Conservation (phyloP, 2,113 vertebrate species). For the Amblyopsis rosae region DNA sequence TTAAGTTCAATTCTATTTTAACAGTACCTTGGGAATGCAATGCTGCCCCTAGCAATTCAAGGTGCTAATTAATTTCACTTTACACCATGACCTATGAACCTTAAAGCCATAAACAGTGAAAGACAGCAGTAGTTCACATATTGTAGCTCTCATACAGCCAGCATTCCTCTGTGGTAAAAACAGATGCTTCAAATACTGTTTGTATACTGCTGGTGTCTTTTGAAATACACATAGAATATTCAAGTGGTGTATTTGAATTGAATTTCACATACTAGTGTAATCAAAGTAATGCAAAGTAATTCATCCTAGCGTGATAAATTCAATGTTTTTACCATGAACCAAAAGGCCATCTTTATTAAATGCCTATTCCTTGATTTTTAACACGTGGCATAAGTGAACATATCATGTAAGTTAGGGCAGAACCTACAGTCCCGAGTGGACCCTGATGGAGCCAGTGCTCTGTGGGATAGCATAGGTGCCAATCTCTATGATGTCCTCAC, state of each 20-base stretch:
- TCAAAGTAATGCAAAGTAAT: no score
- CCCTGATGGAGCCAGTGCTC: slow-evolving; percentile 90
- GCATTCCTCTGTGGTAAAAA: slow-evolving; percentile 32
- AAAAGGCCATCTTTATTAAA: neutral
- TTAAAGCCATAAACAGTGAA: slow-evolving; percentile 11
- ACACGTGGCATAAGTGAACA: neutral
- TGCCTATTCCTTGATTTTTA: neutral
- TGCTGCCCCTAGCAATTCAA: neutral
- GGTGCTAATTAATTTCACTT: slow-evolving; percentile 12
- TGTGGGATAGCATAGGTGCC: slow-evolving; percentile 83
- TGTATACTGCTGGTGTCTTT: neutral
- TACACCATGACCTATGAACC: neutral
- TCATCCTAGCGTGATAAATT: no score
- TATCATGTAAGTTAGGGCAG: neutral
- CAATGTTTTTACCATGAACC: no score
- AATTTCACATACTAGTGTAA: no score
- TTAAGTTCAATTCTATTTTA: no score
- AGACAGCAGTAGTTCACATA: slow-evolving; percentile 20
- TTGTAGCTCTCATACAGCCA: slow-evolving; percentile 8
- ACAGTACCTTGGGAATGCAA: neutral
- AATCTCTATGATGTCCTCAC: slow-evolving; percentile 84
- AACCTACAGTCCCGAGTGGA: slow-evolving; percentile 93
- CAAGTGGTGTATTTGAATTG: no score
- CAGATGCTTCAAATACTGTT: slow-evolving; percentile 2
- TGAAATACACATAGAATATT: neutral